Conservation (phyloP, 2,888 invertebrate species). For the Ophion costatus region DNA sequence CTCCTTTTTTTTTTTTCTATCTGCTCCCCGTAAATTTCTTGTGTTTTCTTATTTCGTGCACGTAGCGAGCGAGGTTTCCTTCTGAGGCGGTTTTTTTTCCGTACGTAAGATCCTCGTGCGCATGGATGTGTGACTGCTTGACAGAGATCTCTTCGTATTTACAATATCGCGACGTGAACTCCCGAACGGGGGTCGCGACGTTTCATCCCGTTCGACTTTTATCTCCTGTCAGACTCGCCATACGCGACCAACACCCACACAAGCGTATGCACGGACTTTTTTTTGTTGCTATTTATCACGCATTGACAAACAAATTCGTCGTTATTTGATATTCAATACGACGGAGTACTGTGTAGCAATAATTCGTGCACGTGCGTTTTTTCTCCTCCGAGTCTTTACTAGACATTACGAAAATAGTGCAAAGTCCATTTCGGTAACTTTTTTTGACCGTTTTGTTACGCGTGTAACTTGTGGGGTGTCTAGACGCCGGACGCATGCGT, state of each 20-base stretch:
- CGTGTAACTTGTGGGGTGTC: no score
- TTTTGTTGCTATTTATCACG: background rate
- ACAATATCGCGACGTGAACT: conserved; percentile 38
- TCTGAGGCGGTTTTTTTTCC: conserved; percentile 34
- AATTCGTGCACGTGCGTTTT: no score
- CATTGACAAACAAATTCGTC: background rate
- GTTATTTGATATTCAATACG: background rate
- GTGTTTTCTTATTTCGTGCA: conserved; percentile 45
- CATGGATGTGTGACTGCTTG: background rate
- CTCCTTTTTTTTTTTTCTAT: conserved; percentile 10
- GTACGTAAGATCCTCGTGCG: background rate
- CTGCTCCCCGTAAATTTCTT: conserved; percentile 17
- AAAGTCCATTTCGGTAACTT: background rate
- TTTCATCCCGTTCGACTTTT: conserved; percentile 54
- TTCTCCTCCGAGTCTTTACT: background rate
- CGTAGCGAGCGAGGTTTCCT: conserved; percentile 46
- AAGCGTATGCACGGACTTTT: background rate
- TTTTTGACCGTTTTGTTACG: no score
- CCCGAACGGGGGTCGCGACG: conserved; percentile 39
- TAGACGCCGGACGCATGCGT: no score
- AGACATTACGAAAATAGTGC: background rate
- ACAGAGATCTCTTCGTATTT: conserved; percentile 32
- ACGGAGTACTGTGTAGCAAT: no score
- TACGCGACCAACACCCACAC: conserved; percentile 53
- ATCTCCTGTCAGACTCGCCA: conserved; percentile 51